These are phyloP conservation scores for Cirrhinus mrigala DNA, from an alignment of 2,797 vertebrate species.

Conservation along the genomic window DNA sequence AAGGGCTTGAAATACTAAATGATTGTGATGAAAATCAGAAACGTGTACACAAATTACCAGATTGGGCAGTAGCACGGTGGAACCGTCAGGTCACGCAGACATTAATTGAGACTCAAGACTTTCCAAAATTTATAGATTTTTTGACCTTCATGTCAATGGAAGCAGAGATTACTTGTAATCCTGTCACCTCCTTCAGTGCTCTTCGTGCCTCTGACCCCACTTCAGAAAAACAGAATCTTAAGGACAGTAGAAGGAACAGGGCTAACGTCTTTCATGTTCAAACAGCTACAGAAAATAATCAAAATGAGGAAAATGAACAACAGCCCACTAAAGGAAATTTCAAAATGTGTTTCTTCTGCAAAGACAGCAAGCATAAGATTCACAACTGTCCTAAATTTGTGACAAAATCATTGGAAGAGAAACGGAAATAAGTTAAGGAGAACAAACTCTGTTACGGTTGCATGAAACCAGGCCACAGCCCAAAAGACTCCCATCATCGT, in stretches of 20 bases:
- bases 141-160: conserved; percentile 22
- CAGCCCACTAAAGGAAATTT: not conserved
- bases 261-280: not conserved
- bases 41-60: conserved; percentile 31
- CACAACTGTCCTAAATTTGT: conserved; percentile 2
- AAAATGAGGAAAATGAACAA: not conserved
- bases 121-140: conserved; percentile 45
- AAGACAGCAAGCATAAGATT: conserved; percentile 18
- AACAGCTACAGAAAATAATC: not conserved
- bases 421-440: conserved; percentile 22
- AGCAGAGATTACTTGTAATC: conserved; percentile 41
- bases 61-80: conserved; percentile 32
- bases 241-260: conserved; percentile 13
- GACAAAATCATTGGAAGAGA: conserved; percentile 2
- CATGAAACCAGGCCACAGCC: conserved; percentile 9
- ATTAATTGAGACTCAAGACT: not conserved
- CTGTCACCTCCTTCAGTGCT: conserved; percentile 39
- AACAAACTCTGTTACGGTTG: conserved; percentile 40
- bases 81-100: conserved; percentile 30
- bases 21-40: conserved; percentile 50
- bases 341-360: conserved; percentile 15
- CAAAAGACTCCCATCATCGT: not conserved
- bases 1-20: conserved; percentile 43
- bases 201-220: not conserved
- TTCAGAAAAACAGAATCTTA: not conserved